A percentile compares a stretch with the other conserved stretches of the same genome.
phyloP scores from a whole-genome alignment of 2,888 invertebrate species.

The Cosmorhoe ocellata region DNA sequence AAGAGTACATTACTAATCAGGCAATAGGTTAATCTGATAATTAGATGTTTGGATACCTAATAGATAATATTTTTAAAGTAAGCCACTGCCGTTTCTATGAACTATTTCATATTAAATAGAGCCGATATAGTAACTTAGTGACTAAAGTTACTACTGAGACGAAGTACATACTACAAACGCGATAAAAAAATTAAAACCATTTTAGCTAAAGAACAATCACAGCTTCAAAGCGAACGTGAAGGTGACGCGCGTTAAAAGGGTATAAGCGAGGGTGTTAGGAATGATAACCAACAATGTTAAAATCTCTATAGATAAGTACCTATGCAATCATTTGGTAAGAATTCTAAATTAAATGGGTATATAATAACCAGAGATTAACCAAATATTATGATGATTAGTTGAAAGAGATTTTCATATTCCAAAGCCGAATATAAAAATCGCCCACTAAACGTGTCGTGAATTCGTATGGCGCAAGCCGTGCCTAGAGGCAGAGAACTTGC shows the following conservation, averaged over 20 bases:
- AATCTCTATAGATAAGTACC: background rate
- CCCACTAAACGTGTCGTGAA: conserved; percentile 70
- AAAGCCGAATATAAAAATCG: conserved; percentile 70
- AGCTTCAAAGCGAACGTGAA: conserved; percentile 74
- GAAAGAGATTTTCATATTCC: conserved; percentile 78
- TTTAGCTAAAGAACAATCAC: conserved; percentile 72
- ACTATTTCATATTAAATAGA: conserved; percentile 48
- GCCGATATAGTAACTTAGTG: conserved; percentile 62
- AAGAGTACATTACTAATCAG: conserved; percentile 14
- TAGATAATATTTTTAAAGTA: conserved; percentile 41
- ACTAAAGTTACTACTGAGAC: conserved; percentile 60
- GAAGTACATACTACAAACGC: conserved; percentile 52
- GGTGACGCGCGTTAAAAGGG: conserved; percentile 54
- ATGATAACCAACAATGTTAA: conserved; percentile 55
- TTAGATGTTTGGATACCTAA: conserved; percentile 26
- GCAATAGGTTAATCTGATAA: conserved; percentile 14
- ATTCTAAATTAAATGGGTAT: conserved; percentile 38
- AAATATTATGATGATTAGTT: conserved; percentile 54
- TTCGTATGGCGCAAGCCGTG: conserved; percentile 64
- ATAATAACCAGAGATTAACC: conserved; percentile 52
- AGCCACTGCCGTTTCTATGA: conserved; percentile 46
- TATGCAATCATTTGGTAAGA: conserved; percentile 23
- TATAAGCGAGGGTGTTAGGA: conserved; percentile 65
- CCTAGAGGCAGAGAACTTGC: conserved; percentile 77
- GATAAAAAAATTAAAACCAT: conserved; percentile 53